Percentiles rank a stretch among this genome's conserved stretches.
These are phyloP conservation scores for Alentia gelatinosa DNA, from an alignment of 2,888 invertebrate species.

Conservation along the genomic window DNA sequence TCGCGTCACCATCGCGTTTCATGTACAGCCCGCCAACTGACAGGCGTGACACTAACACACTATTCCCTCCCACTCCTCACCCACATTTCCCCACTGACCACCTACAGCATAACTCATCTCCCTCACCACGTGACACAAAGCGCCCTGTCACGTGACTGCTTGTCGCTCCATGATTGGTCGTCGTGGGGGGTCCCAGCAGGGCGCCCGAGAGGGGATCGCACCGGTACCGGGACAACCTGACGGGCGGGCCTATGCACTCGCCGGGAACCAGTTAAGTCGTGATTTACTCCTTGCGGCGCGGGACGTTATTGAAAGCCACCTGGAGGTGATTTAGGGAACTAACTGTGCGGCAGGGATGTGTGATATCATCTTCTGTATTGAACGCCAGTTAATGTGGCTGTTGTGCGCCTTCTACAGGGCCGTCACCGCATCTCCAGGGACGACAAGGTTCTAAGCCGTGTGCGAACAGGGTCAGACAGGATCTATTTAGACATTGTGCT, in stretches of 20 bases:
- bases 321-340: background rate
- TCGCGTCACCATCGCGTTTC: too few species aligned
- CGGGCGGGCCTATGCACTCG: background rate
- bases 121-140: background rate
- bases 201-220: background rate
- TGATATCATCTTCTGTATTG: slow-evolving; percentile 20
- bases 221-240: background rate
- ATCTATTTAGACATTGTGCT: too few species aligned
- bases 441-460: too few species aligned
- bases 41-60: too few species aligned
- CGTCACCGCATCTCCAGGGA: too few species aligned
- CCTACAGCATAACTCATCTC: background rate
- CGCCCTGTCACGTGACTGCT: background rate
- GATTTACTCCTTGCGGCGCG: background rate
- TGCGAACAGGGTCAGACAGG: too few species aligned
- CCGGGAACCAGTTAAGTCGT: background rate
- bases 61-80: too few species aligned
- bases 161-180: background rate
- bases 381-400: background rate
- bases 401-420: too few species aligned
- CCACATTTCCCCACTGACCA: too few species aligned
- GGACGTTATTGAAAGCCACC: background rate
- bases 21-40: too few species aligned
- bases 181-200: background rate
- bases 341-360: background rate